Evolutionary conservation across 2,113 vertebrate genomes (phyloP).

Genomic region (Nesospiza acunhae): DNA sequence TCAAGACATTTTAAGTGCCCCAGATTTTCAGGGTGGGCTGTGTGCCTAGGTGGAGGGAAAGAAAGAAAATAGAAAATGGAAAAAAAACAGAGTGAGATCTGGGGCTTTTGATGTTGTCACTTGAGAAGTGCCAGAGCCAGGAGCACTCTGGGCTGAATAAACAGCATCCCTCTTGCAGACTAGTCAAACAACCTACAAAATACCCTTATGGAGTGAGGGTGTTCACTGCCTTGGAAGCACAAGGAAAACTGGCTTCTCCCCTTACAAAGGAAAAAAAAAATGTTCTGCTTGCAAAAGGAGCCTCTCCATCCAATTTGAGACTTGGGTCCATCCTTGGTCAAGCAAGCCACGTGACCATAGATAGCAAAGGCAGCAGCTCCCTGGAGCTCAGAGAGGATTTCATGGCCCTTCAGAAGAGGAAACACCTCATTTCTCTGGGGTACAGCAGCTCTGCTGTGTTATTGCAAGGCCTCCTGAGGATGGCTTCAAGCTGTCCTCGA

Average conservation of each 20-base stretch:
- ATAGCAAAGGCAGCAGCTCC: neutral
- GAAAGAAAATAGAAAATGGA: neutral
- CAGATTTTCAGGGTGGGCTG: neutral
- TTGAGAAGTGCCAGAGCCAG: slow-evolving; percentile 54
- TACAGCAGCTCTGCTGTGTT: neutral
- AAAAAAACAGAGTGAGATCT: neutral
- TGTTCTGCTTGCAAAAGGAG: neutral
- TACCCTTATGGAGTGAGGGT: neutral
- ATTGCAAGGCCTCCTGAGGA: neutral
- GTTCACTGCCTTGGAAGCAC: neutral
- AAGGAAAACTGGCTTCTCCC: neutral
- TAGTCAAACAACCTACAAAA: slow-evolving; percentile 12
- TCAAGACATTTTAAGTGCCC: neutral
- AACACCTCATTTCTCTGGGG: fast-evolving
- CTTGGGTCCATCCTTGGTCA: fast-evolving
- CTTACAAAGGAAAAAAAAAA: neutral
- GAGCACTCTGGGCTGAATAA: slow-evolving; percentile 14
- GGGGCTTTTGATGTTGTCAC: slow-evolving; percentile 5
- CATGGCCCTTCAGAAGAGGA: neutral
- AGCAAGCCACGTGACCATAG: neutral
- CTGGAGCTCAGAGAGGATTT: neutral
- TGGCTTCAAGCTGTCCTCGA: neutral
- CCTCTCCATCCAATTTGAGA: neutral
- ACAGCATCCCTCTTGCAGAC: neutral
- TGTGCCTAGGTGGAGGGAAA: neutral